A percentile compares a stretch with the other conserved stretches of the same genome.
Evolutionary conservation across 92 coral and sea anemone genomes (phyloP).

Genomic region (Desmophyllum pertusum): DNA sequence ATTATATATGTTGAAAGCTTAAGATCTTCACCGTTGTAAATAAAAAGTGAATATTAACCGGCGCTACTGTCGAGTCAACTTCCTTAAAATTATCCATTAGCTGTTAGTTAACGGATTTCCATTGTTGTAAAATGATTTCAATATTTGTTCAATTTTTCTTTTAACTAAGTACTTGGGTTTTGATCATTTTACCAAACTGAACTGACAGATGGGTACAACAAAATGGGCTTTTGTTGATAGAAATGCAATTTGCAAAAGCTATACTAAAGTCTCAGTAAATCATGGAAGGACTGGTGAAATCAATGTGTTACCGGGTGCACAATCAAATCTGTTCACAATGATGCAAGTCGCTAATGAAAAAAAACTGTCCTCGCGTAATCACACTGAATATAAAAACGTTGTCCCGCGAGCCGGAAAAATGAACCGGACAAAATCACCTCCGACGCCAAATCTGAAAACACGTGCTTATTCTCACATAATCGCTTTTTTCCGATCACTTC

Average conservation of each 20-base stretch:
- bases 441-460: neutral
- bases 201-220: neutral
- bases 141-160: neutral
- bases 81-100: no score
- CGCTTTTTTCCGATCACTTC: neutral
- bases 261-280: neutral
- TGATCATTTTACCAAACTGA: neutral
- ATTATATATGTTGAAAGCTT: neutral
- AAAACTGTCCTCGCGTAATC: neutral
- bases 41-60: neutral
- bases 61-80: neutral
- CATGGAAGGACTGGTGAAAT: neutral
- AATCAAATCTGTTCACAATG: no score
- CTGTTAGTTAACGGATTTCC: neutral
- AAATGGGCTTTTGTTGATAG: neutral
- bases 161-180: neutral
- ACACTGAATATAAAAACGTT: neutral
- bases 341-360: neutral
- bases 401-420: neutral
- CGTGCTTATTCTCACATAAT: neutral
- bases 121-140: neutral
- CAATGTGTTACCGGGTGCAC: no score
- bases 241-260: neutral
- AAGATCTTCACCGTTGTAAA: neutral
- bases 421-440: neutral